Percentiles rank a stretch among this genome's conserved stretches.
Conservation (phyloP, 2,888 invertebrate species). For the Hermaeophaga mercurialis region DNA sequence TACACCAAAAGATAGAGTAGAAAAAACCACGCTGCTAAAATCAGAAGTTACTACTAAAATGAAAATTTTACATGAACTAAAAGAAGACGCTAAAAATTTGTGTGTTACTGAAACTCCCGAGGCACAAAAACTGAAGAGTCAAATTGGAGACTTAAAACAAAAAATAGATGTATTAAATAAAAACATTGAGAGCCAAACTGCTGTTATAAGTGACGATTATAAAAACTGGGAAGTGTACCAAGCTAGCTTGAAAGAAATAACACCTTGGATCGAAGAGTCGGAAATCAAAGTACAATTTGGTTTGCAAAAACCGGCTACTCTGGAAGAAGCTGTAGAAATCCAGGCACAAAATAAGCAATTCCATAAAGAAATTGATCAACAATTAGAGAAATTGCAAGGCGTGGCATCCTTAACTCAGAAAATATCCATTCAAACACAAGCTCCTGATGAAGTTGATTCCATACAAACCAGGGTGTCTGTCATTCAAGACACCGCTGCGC, state of each 20-base stretch:
- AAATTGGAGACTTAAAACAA: constrained; percentile 76
- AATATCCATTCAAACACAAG: constrained; percentile 74
- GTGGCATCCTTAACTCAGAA: constrained; percentile 76
- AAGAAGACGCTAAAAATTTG: constrained; percentile 75
- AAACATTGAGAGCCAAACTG: constrained; percentile 76
- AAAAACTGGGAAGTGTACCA: constrained; percentile 87
- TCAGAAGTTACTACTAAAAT: constrained; percentile 78
- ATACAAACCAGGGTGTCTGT: constrained; percentile 84
- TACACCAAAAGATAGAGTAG: constrained; percentile 83
- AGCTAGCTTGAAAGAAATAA: constrained; percentile 75
- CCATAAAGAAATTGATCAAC: constrained; percentile 77
- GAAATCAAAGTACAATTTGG: constrained; percentile 78
- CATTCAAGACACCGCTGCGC: constrained; percentile 78
- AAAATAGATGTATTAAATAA: constrained; percentile 77
- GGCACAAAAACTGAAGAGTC: constrained; percentile 74
- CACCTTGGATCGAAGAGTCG: constrained; percentile 88
- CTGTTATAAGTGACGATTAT: constrained; percentile 76
- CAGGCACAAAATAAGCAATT: constrained; percentile 74
- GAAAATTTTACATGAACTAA: constrained; percentile 70
- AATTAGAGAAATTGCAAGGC: constrained; percentile 74
- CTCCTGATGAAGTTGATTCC: constrained; percentile 83
- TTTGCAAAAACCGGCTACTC: constrained; percentile 74
- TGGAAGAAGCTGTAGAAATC: constrained; percentile 82
- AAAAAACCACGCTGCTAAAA: constrained; percentile 76
- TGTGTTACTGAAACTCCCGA: constrained; percentile 70